Conservation (phyloP, 2,888 invertebrate genomes). For the Achlya flavicornis region DNA sequence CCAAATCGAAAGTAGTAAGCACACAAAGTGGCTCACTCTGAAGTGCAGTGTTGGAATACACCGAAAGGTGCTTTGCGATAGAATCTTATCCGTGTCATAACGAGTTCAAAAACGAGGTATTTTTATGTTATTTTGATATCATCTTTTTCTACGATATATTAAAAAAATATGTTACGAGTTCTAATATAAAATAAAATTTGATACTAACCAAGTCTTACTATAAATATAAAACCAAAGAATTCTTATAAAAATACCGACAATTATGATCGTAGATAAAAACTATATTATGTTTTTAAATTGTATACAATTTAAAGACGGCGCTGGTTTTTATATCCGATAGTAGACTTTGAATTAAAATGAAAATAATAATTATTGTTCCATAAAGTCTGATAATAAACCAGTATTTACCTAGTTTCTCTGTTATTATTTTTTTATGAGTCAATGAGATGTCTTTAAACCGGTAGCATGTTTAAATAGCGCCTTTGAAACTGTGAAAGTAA, state of each 20-base stretch:
- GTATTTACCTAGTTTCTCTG: neutral
- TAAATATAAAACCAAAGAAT: neutral
- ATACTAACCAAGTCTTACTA: neutral
- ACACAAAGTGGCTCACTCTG: too few relatives aligned
- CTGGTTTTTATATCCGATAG: neutral
- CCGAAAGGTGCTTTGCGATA: too few relatives aligned
- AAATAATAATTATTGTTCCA: constrained; percentile 2
- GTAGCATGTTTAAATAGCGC: constrained; percentile 5
- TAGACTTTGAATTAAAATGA: constrained; percentile 9
- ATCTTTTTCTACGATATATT: neutral
- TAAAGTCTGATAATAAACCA: neutral
- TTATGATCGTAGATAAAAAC: neutral
- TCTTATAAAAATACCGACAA: neutral
- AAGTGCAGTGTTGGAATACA: too few relatives aligned
- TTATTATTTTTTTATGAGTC: neutral
- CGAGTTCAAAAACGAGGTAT: too few relatives aligned
- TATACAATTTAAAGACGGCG: neutral
- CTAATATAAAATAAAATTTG: neutral
- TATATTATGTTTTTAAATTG: neutral
- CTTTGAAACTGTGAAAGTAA: neutral
- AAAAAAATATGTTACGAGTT: neutral
- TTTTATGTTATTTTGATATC: too few relatives aligned
- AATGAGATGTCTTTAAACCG: neutral
- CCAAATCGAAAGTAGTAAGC: too few relatives aligned
- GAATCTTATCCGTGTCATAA: too few relatives aligned